Evolutionary conservation across 2,797 vertebrate genomes (phyloP).

Genomic region (Leucoraja ocellata): DNA sequence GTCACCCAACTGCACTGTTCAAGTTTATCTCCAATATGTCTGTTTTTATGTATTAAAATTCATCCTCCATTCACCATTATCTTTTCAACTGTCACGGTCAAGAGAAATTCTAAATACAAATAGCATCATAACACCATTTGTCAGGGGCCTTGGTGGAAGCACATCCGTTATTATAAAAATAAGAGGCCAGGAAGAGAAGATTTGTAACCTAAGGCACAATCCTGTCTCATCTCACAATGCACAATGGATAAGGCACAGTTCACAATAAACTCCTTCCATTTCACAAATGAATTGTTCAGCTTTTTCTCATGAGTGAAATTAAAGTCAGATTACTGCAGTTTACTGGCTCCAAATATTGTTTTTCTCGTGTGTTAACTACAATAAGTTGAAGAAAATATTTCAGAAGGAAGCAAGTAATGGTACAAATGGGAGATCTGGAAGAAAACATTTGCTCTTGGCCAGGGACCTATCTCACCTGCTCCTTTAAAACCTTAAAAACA

Average conservation of each 20-base stretch:
- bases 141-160: neutral
- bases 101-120: neutral
- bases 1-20: too few species aligned
- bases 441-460: neutral
- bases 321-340: neutral
- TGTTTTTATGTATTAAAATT: neutral
- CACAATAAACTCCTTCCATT: neutral
- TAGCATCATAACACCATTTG: neutral
- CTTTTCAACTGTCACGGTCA: neutral
- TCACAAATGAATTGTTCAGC: slow-evolving; percentile 10
- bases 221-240: neutral
- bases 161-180: neutral
- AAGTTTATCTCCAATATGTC: neutral
- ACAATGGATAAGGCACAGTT: neutral
- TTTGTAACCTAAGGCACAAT: slow-evolving; percentile 3
- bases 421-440: neutral
- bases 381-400: slow-evolving; percentile 17
- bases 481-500: neutral
- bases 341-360: neutral
- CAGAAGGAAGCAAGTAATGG: neutral
- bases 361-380: neutral
- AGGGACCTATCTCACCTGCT: neutral
- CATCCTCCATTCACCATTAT: neutral
- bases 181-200: neutral
- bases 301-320: slow-evolving; percentile 11